These are phyloP conservation scores for Euleptes europaea DNA, from an alignment of 2,113 vertebrate species.

Conservation along the genomic window DNA sequence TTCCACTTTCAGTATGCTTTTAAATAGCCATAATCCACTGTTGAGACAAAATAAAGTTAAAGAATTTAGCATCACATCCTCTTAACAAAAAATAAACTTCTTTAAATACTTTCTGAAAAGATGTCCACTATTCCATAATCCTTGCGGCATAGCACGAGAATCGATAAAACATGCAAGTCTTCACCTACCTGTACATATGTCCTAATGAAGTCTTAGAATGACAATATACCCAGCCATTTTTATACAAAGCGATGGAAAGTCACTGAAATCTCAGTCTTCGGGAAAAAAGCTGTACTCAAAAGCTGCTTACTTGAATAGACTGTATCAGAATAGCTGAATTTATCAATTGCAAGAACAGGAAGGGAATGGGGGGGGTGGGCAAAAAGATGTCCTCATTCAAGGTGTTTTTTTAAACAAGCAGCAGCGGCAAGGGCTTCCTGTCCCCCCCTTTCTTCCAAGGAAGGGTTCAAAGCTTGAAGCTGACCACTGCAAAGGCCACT, in stretches of 20 bases:
- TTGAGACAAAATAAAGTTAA: conserved; percentile 51
- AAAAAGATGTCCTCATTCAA: conserved; percentile 74
- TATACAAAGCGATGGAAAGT: conserved; percentile 69
- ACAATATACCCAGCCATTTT: conserved; percentile 76
- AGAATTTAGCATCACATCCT: conserved; percentile 40
- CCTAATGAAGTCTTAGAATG: conserved; percentile 75
- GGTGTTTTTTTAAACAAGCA: conserved; percentile 43
- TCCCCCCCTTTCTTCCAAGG: conserved; percentile 65
- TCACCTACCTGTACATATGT: conserved; percentile 79
- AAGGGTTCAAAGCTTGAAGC: conserved; percentile 78
- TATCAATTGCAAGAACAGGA: conserved; percentile 77
- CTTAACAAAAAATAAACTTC: conserved; percentile 49
- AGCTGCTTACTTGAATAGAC: conserved; percentile 75
- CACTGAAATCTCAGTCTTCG: conserved; percentile 75
- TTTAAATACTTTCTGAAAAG: conserved; percentile 49
- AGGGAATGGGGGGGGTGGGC: conserved; percentile 34
- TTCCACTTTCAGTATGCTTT: conserved; percentile 56
- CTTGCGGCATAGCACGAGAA: conserved; percentile 63
- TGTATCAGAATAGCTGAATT: conserved; percentile 75
- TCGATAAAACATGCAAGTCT: conserved; percentile 82
- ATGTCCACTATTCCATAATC: conserved; percentile 55
- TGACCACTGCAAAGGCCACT: conserved; percentile 84
- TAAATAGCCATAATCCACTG: conserved; percentile 2
- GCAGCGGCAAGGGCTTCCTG: conserved; percentile 10
- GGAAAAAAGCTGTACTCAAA: conserved; percentile 70